Evolutionary conservation across 2,888 invertebrate species (phyloP).

Genomic region (Cyclophora punctaria): DNA sequence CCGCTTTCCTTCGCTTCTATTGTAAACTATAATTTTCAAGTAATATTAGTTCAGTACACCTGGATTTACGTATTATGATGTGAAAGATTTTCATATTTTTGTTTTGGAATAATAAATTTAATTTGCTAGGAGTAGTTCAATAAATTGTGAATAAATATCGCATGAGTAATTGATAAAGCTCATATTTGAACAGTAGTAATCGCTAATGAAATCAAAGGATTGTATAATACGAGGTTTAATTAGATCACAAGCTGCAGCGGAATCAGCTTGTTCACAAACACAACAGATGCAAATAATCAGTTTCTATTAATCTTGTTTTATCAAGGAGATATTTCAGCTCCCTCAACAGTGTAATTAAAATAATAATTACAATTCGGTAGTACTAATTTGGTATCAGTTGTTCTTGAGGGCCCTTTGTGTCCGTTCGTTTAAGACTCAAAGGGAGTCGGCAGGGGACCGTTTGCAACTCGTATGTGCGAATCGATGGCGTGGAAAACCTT

Average conservation of each 20-base stretch:
- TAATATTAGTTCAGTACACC: neutral
- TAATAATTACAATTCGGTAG: slow-evolving; percentile 29
- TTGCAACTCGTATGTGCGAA: slow-evolving; percentile 34
- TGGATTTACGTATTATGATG: neutral
- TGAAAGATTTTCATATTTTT: too few relatives aligned
- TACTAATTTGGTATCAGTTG: slow-evolving; percentile 52
- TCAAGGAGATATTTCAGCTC: neutral
- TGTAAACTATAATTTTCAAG: slow-evolving; percentile 11
- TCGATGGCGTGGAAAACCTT: slow-evolving; percentile 51
- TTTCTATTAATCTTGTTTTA: too few relatives aligned
- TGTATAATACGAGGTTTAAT: too few relatives aligned
- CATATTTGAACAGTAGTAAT: too few relatives aligned
- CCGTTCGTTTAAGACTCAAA: slow-evolving; percentile 47
- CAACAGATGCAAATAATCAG: too few relatives aligned
- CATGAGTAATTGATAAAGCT: too few relatives aligned
- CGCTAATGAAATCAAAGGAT: too few relatives aligned
- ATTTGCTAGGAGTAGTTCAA: too few relatives aligned
- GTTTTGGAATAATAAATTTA: too few relatives aligned
- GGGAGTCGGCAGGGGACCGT: slow-evolving; percentile 17
- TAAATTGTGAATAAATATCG: too few relatives aligned
- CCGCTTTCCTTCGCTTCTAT: slow-evolving; percentile 6
- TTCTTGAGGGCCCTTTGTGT: slow-evolving; percentile 51
- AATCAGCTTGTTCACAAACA: too few relatives aligned
- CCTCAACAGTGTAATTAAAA: slow-evolving; percentile 23
- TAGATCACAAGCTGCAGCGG: too few relatives aligned